Percentiles rank a stretch among this genome's conserved stretches.
Evolutionary conservation across 2,797 vertebrate genomes (phyloP).

Genomic region (Neosalanx taihuensis): DNA sequence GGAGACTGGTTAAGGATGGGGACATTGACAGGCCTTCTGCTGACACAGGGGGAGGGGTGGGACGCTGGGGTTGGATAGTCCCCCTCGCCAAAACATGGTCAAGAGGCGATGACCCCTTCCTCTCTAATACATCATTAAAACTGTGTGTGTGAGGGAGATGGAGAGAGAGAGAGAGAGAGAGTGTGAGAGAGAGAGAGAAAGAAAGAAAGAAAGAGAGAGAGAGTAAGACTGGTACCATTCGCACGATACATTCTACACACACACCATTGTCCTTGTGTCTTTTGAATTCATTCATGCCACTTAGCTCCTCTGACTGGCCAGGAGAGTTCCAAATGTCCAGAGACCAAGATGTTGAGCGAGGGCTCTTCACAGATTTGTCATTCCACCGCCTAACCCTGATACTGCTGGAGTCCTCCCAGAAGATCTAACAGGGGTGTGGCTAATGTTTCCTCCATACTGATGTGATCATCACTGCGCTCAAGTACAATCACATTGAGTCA

Average conservation of each 20-base stretch:
- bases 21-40: slow-evolving; percentile 9
- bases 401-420: neutral
- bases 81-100: neutral
- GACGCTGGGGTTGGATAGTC: neutral
- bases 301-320: neutral
- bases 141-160: neutral
- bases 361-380: neutral
- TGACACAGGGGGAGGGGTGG: neutral
- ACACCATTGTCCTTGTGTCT: no score
- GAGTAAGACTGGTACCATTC: no score
- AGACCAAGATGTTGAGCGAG: neutral
- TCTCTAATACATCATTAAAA: neutral
- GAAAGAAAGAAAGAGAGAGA: no score
- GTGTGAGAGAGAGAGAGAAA: no score
- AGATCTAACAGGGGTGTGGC: neutral
- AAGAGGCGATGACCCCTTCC: neutral
- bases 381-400: neutral
- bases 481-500: slow-evolving; percentile 6
- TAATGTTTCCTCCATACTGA: neutral
- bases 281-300: no score
- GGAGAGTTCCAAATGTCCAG: neutral
- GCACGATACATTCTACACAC: no score
- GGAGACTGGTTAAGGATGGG: slow-evolving; percentile 8
- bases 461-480: neutral
- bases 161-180: no score